Evolutionary conservation across 2,797 vertebrate genomes (phyloP).

Genomic region (Sebastes trivittatus): DNA sequence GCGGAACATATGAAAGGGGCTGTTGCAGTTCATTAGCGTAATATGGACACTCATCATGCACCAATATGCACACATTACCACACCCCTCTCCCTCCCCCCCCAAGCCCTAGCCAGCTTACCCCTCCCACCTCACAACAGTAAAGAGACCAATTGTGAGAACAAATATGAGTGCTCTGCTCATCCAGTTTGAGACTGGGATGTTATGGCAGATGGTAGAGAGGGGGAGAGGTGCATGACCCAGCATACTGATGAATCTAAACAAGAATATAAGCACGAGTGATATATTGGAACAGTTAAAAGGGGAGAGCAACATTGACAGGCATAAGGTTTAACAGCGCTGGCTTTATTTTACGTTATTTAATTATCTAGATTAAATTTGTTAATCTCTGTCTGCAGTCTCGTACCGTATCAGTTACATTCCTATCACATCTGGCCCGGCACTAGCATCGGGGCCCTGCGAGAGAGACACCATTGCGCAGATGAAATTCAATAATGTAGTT

Average conservation of each 20-base stretch:
- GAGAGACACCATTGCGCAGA: conserved; percentile 61
- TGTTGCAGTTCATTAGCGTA: conserved; percentile 68
- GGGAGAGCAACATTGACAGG: conserved; percentile 14
- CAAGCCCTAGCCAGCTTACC: background rate
- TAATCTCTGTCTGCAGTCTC: conserved; percentile 69
- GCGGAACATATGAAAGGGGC: conserved; percentile 71
- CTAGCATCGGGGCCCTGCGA: conserved; percentile 39
- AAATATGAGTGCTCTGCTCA: conserved; percentile 59
- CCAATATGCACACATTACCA: conserved; percentile 72
- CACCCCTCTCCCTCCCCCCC: background rate
- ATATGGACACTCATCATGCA: conserved; percentile 68
- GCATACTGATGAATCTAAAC: conserved; percentile 71
- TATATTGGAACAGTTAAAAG: conserved; percentile 5
- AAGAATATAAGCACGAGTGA: background rate
- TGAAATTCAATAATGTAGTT: conserved; percentile 78
- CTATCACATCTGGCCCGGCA: conserved; percentile 70
- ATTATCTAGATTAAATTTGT: conserved; percentile 76
- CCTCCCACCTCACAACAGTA: conserved; percentile 28
- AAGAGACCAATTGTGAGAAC: conserved; percentile 58
- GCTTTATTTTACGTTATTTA: conserved; percentile 58
- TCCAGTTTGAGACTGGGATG: conserved; percentile 53
- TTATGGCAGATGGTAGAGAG: conserved; percentile 63
- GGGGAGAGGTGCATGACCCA: conserved; percentile 58
- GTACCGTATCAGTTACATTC: conserved; percentile 69
- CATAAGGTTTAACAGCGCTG: conserved; percentile 21